phyloP scores from a whole-genome alignment of 1,140 invertebrate species.

The Drosophila obscura region DNA sequence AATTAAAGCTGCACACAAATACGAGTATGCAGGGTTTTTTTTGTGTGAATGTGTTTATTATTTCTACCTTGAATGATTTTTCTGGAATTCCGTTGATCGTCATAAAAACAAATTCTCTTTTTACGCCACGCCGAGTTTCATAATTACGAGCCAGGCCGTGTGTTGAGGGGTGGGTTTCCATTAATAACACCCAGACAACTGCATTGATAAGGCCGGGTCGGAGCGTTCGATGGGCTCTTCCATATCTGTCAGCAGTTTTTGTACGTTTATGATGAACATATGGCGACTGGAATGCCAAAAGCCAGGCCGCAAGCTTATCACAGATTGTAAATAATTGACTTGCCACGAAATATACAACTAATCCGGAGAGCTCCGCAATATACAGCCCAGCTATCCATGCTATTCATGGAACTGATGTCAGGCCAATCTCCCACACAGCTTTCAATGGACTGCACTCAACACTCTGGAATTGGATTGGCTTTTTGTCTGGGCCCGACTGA shows the following conservation, averaged over 20 bases:
- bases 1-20: constrained; percentile 56
- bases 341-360: constrained; percentile 1
- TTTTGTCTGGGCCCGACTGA: constrained; percentile 39
- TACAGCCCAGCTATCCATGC: neutral
- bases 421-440: neutral
- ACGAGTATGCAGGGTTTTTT: constrained; percentile 13
- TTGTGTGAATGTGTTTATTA: neutral
- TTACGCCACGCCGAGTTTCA: constrained; percentile 29
- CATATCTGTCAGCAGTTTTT: constrained; percentile 51
- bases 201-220: constrained; percentile 41
- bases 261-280: constrained; percentile 51
- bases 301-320: constrained; percentile 13
- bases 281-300: constrained; percentile 30
- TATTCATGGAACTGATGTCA: neutral
- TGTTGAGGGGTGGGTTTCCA: constrained; percentile 6
- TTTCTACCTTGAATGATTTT: constrained; percentile 19
- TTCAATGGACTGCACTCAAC: constrained; percentile 46
- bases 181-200: constrained; percentile 46
- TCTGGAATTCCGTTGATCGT: constrained; percentile 26
- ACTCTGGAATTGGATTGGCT: constrained; percentile 65
- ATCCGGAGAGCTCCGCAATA: neutral
- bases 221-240: neutral
- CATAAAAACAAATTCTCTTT: constrained; percentile 51
- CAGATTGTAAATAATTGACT: constrained; percentile 30
- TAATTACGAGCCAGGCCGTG: constrained; percentile 38